Percentiles rank a stretch among this genome's conserved stretches.
phyloP scores from a whole-genome alignment of 2,113 vertebrate genomes.

The Mus musculus region GRCm39 chrX:134979501-134980000 shows the following conservation, averaged over 20 bases:
- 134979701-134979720: background rate
- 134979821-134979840: background rate
- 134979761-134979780: constrained; percentile 89
- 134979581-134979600: constrained; percentile 88
- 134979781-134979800: constrained; percentile 89
- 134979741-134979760: constrained; percentile 89
- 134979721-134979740: background rate
- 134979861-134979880: background rate
- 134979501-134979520: background rate
- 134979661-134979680: background rate
- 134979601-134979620: constrained; percentile 87
- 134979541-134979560: constrained; percentile 89
- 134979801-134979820: constrained; percentile 84
- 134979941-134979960: constrained; percentile 59
- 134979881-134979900: background rate
- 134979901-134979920: constrained; percentile 39
- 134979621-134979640: background rate
- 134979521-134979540: constrained; percentile 87
- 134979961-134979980: constrained; percentile 27
- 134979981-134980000: constrained; percentile 76
- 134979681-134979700: background rate
- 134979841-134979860: background rate
- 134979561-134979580: constrained; percentile 88
- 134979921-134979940: constrained; percentile 80
- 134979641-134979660: background rate